phyloP scores from a whole-genome alignment of 2,888 invertebrate species.

The Acrobasis repandana region DNA sequence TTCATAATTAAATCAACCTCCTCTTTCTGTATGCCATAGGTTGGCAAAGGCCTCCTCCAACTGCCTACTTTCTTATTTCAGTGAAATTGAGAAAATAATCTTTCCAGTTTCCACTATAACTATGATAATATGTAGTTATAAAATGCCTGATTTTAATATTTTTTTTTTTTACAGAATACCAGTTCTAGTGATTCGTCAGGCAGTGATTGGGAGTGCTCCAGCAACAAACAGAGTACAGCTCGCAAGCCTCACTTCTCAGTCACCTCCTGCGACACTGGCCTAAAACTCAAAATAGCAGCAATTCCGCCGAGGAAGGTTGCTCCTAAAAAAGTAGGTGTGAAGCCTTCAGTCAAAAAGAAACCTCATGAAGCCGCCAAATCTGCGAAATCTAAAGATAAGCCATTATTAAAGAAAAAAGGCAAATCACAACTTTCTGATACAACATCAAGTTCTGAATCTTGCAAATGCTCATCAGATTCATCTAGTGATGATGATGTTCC shows the following conservation, averaged over 20 bases:
- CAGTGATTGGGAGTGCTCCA: conserved; percentile 74
- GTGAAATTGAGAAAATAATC: too few species aligned
- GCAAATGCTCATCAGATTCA: conserved; percentile 73
- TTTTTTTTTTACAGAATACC: conserved; percentile 62
- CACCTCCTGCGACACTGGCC: conserved; percentile 83
- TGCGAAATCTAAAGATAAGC: conserved; percentile 40
- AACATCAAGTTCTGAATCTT: conserved; percentile 77
- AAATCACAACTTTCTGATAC: conserved; percentile 64
- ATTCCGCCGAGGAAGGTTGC: conserved; percentile 75
- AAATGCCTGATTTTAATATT: neutral
- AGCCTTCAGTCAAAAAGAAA: conserved; percentile 68
- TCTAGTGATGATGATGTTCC: conserved; percentile 77
- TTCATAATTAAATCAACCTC: too few species aligned
- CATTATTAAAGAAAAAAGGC: conserved; percentile 48
- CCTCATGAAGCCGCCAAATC: conserved; percentile 43
- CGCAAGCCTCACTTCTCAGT: conserved; percentile 83
- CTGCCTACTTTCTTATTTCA: too few species aligned
- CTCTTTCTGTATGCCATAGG: too few species aligned
- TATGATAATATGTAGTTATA: neutral
- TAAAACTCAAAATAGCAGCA: conserved; percentile 84
- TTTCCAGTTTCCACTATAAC: too few species aligned
- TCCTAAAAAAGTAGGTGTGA: conserved; percentile 57
- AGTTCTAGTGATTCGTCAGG: conserved; percentile 67
- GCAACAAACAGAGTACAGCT: conserved; percentile 57
- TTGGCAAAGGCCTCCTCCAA: too few species aligned